phyloP scores from a whole-genome alignment of 1,140 invertebrate genomes.

The Drosophila prosaltans region DNA sequence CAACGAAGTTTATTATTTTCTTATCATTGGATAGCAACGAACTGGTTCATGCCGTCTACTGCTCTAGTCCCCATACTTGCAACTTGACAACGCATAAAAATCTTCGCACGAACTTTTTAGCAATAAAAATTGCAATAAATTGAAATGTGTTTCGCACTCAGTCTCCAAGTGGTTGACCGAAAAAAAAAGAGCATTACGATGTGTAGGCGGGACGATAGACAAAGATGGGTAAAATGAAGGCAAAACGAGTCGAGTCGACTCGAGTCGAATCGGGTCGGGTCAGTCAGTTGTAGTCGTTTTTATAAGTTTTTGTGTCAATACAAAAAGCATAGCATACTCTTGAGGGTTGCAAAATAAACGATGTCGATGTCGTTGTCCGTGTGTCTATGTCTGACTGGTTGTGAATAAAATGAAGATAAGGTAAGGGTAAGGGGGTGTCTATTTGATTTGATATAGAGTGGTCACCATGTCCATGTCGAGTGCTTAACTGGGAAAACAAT shows the following conservation, averaged over 20 bases:
- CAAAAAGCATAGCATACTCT: slow-evolving; percentile 26
- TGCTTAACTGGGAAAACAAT: slow-evolving; percentile 56
- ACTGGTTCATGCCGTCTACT: too few species aligned
- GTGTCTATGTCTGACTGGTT: background rate
- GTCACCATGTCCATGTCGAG: slow-evolving; percentile 44
- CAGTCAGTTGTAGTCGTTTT: slow-evolving; percentile 39
- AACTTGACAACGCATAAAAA: slow-evolving; percentile 74
- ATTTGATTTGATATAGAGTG: slow-evolving; percentile 59
- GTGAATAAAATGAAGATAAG: slow-evolving; percentile 7
- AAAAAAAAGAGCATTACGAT: slow-evolving; percentile 53
- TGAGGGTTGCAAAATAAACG: slow-evolving; percentile 40
- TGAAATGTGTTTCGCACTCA: slow-evolving; percentile 56
- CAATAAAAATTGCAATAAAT: slow-evolving; percentile 76
- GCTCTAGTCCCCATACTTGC: slow-evolving; percentile 13
- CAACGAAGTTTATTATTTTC: slow-evolving; percentile 67
- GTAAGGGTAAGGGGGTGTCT: slow-evolving; percentile 22
- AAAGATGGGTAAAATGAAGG: background rate
- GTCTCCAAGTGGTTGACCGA: slow-evolving; percentile 48
- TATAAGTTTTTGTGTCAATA: slow-evolving; percentile 61
- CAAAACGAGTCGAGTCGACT: background rate
- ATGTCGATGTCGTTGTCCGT: slow-evolving; percentile 21
- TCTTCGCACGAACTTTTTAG: slow-evolving; percentile 59
- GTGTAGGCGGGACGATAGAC: slow-evolving; percentile 41
- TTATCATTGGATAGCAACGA: slow-evolving; percentile 52
- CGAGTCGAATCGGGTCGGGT: slow-evolving; percentile 25